These are phyloP conservation scores for Brachypterus glaber DNA, from an alignment of 2,888 invertebrate genomes.

Conservation along the genomic window DNA sequence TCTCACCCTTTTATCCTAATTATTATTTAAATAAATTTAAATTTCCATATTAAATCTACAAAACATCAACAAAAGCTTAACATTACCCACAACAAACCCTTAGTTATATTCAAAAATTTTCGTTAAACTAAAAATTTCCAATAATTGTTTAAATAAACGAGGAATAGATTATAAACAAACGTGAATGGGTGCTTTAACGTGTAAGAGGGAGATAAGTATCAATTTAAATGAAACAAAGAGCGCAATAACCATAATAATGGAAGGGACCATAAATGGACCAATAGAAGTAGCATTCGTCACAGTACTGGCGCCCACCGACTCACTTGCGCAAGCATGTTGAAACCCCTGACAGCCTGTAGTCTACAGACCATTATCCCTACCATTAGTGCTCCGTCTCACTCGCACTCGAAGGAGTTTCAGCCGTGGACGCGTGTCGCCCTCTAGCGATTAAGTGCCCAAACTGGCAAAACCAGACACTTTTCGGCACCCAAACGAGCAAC, in stretches of 20 bases:
- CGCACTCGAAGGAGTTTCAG: conserved; percentile 25
- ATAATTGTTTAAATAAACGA: no score
- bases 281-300: conserved; percentile 53
- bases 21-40: no score
- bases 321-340: conserved; percentile 40
- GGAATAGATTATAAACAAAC: no score
- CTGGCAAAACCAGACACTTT: conserved; percentile 42
- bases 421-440: conserved; percentile 39
- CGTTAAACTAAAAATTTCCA: no score
- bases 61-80: no score
- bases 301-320: conserved; percentile 40
- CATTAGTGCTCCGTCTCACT: conserved; percentile 25
- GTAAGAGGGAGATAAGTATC: conserved; percentile 8
- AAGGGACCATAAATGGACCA: conserved; percentile 45
- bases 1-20: no score
- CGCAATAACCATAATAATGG: conserved; percentile 9
- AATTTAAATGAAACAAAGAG: conserved; percentile 17
- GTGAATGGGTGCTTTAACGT: no score
- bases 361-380: conserved; percentile 31
- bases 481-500: conserved; percentile 47
- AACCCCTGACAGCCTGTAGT: conserved; percentile 34
- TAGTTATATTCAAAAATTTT: no score
- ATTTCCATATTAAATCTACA: no score
- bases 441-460: conserved; percentile 41
- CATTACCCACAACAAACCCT: no score